Evolutionary conservation across 2,888 invertebrate genomes (phyloP), one percentile per base, ranked within the genome.

Genomic region (Anorthoa munda): DNA sequence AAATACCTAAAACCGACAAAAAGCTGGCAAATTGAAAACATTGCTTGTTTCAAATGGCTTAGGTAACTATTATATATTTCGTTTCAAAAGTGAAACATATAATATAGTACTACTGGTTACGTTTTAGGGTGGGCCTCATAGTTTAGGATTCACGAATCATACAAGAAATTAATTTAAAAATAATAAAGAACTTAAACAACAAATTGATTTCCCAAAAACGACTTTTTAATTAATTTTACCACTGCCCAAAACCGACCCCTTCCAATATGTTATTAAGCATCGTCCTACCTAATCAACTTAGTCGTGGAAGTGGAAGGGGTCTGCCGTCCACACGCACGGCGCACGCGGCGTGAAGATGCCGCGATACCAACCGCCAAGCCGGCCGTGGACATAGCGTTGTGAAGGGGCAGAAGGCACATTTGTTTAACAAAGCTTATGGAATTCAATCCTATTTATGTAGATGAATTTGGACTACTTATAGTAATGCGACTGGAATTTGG

Each of bases 331-430:
- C 85, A 89, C 90, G 89, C 89, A 88, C 80, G 68, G 88, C 85
- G 89, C 81, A 81, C 82, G 81, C 91, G 86, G 94, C 95, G 94
- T 94, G 93, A 95, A 95, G 95, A 95, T 95, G 83, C 88, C 88
- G 88, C 86, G 95, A 95, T 96, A 95, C 89, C 58, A 82, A 81
- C 82, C 78, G 81, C 74, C 77, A 64, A 66, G 66, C 74, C 26
- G 45, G 39, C 21, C 46, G 9, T 12, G 7, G 17, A 23, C 46
- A 60, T 12, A 12, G 1, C 0, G 17, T n/a, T 53, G 26, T 39
- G 2, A 0, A 51, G 2, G 0, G 0, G 2, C 78, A 77, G 65
- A 77, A 81, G 81, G 48, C 0, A 15, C n/a, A 77, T 39, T 39
- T 39, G 39, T 39, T 39, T 39, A 39, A 31, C 31, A 31, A 31